phyloP scores from a whole-genome alignment of 2,888 invertebrate species.

The Dryococelus australis region DNA sequence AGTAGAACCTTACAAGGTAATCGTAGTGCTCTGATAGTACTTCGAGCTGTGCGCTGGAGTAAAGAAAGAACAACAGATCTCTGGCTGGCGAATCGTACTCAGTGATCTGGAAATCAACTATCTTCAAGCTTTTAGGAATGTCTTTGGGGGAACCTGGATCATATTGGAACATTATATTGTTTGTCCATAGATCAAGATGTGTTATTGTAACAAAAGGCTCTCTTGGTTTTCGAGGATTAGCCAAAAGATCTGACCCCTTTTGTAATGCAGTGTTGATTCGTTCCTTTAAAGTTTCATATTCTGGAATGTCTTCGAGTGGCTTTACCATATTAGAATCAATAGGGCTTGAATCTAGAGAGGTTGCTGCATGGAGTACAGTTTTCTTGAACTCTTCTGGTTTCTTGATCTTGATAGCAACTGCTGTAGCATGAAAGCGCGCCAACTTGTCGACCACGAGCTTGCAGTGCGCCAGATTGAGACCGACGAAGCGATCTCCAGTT shows the following conservation, averaged over 20 bases:
- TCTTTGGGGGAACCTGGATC: neutral
- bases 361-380: neutral
- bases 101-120: neutral
- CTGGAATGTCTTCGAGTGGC: constrained; percentile 49
- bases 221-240: neutral
- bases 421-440: constrained; percentile 33
- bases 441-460: neutral
- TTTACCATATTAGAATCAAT: neutral
- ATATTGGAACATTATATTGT: constrained; percentile 9
- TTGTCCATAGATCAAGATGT: neutral
- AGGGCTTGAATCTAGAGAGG: constrained; percentile 31
- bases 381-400: constrained; percentile 45
- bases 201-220: constrained; percentile 19
- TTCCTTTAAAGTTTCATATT: neutral
- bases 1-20: neutral
- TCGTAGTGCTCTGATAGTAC: neutral
- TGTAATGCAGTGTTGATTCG: neutral
- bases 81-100: neutral
- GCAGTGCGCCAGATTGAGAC: constrained; percentile 51
- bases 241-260: neutral
- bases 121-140: neutral
- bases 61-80: constrained; percentile 11
- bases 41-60: neutral
- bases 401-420: constrained; percentile 53
- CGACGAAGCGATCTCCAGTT: constrained; percentile 53